Conservation (phyloP, 2,888 invertebrate genomes). For the Meliscaeva auricollis region DNA sequence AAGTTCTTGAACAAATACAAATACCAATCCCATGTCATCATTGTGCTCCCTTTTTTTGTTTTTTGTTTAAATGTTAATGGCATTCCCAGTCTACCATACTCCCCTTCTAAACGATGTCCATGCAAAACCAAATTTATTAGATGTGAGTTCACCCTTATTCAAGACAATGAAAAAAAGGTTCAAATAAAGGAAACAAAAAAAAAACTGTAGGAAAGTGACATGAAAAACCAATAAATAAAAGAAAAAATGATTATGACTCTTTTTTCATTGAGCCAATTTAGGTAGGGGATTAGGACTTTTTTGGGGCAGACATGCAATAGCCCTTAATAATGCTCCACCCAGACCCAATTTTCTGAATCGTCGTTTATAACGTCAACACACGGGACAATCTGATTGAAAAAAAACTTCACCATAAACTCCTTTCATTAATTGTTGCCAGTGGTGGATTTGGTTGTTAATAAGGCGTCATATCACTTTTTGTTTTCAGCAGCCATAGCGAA, state of each 20-base stretch:
- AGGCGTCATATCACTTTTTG: no score
- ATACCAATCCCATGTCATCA: constrained; percentile 27
- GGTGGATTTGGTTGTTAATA: not conserved
- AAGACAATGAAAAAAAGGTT: constrained; percentile 36
- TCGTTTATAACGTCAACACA: constrained; percentile 30
- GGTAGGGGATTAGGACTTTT: constrained; percentile 6
- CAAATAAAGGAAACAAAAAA: constrained; percentile 18
- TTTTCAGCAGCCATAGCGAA: no score
- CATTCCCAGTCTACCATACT: not conserved
- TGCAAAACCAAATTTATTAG: constrained; percentile 55
- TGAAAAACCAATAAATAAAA: constrained; percentile 61
- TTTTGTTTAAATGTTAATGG: constrained; percentile 2
- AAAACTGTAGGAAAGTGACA: constrained; percentile 38
- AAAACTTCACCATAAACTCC: not conserved
- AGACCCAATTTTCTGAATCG: constrained; percentile 44
- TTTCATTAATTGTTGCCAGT: not conserved
- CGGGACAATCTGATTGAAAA: constrained; percentile 9
- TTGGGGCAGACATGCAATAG: constrained; percentile 51
- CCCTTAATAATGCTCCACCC: constrained; percentile 41
- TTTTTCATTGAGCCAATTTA: constrained; percentile 26
- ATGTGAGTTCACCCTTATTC: constrained; percentile 49
- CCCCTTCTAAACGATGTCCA: constrained; percentile 24
- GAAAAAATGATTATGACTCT: constrained; percentile 39
- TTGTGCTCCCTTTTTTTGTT: not conserved
- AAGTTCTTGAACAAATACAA: not conserved